Evolutionary conservation across 2,888 invertebrate genomes (phyloP).

Genomic region (Trilocha varians): DNA sequence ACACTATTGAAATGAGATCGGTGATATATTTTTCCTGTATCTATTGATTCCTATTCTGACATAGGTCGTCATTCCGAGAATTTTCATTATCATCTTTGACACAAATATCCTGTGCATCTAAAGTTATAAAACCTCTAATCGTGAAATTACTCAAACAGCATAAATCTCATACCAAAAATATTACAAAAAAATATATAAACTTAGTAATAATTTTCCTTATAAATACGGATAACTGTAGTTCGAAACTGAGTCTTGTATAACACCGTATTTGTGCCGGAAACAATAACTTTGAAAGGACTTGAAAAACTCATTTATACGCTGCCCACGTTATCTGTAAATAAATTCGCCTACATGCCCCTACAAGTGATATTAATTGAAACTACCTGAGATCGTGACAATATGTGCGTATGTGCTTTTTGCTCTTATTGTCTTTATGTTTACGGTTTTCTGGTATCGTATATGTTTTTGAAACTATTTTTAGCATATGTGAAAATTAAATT

Average conservation of each 20-base stretch:
- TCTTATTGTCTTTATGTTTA: not conserved
- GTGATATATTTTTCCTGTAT: too few species aligned
- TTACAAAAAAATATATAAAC: not conserved
- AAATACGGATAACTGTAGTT: too few species aligned
- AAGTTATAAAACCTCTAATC: too few species aligned
- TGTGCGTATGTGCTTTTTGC: not conserved
- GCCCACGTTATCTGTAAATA: constrained; percentile 2
- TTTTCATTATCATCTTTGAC: too few species aligned
- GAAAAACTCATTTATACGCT: constrained; percentile 3
- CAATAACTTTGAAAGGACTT: not conserved
- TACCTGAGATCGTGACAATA: not conserved
- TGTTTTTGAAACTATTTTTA: too few species aligned
- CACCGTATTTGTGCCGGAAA: not conserved
- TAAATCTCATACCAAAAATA: not conserved
- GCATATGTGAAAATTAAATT: too few species aligned
- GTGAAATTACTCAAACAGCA: not conserved
- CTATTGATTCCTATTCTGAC: too few species aligned
- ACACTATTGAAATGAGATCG: too few species aligned
- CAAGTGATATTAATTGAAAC: constrained; percentile 1
- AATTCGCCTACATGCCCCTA: not conserved
- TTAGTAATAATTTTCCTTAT: too few species aligned
- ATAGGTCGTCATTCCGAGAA: too few species aligned
- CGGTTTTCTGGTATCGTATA: too few species aligned
- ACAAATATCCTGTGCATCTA: too few species aligned
- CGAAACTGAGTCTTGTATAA: not conserved